Evolutionary conservation across 2,113 vertebrate species (phyloP), one percentile per base, ranked within the genome.

Genomic region (Turnix velox): DNA sequence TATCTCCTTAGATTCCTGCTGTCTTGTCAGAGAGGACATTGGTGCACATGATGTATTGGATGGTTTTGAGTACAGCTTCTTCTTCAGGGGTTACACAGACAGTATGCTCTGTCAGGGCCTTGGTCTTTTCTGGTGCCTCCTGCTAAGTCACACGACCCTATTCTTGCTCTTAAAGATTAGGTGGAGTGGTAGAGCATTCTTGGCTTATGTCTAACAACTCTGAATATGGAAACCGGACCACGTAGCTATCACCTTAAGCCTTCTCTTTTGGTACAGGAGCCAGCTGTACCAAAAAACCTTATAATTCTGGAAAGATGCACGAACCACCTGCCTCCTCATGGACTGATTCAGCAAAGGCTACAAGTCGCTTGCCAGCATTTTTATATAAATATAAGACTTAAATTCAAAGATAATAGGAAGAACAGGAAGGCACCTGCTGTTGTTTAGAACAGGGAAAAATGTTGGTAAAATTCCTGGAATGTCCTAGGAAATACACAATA

Each of bases 41-140:
- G 42, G 68, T 39, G 14, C 25, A 33, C 0, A 0, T 45, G 39
- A 8, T 78, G 17, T 0, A 0, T n/a, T 39, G 48, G 28, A 8
- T 58, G 19, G 31, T 61, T 25, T 91, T 31, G 9, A 5, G 10
- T 46, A 40, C 28, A 6, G 14, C 20, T 80, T 4, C n/a, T 83
- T 72, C 58, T 24, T 86, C 31, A 48, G 31, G 8, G 5, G 5
- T 68, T 35, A 42, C 31, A 12, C 22, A 14, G 18, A 31, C 22
- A 66, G 12, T 0, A 0, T 25, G 22, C 51, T 24, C 5, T 10
- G 8, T 11, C 14, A 65, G 57, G 28, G 39, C 23, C 19, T 18
- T 55, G 11, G 25, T 83, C 33, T 18, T 12, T 73, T 87, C 57
- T 78, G 43, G 30, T 87, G 35, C 52, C 35, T 91, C 12, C 27